Evolutionary conservation across 1,140 invertebrate genomes (phyloP).

Genomic region (Papilio polyxenes): DNA sequence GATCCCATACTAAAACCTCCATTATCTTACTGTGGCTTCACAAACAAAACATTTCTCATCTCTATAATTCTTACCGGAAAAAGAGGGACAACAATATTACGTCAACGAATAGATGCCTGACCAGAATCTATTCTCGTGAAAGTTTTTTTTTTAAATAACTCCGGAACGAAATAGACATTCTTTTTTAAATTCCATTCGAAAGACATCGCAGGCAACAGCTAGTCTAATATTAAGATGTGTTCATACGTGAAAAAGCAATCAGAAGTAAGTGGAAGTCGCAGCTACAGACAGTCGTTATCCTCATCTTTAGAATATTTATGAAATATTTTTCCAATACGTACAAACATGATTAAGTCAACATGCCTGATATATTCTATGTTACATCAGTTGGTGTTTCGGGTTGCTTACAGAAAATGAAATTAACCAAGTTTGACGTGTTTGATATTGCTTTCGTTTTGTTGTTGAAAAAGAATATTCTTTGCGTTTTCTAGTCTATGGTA

Average conservation of each 20-base stretch:
- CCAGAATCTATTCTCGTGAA: too few species aligned
- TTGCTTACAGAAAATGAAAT: neutral
- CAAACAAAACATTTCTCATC: neutral
- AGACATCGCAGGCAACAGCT: neutral
- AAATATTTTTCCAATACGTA: slow-evolving; percentile 24
- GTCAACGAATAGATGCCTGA: too few species aligned
- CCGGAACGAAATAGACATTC: too few species aligned
- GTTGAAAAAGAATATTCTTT: too few species aligned
- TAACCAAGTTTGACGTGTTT: neutral
- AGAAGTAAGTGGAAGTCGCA: neutral
- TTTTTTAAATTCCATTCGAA: neutral
- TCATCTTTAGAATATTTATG: slow-evolving; percentile 10
- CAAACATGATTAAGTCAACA: slow-evolving; percentile 12
- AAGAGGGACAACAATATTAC: too few species aligned
- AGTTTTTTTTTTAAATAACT: too few species aligned
- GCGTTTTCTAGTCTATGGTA: too few species aligned
- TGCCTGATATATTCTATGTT: neutral
- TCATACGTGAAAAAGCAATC: slow-evolving; percentile 13
- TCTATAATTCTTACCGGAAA: too few species aligned
- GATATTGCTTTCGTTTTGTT: neutral
- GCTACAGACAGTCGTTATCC: slow-evolving; percentile 11
- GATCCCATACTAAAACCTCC: too few species aligned
- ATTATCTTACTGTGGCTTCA: neutral
- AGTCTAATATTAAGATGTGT: neutral
- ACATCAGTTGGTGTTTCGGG: neutral